A percentile compares a stretch with the other conserved stretches of the same genome.
These are phyloP conservation scores for Nasonovia ribisnigri DNA, from an alignment of 2,888 invertebrate species.

Conservation along the genomic window DNA sequence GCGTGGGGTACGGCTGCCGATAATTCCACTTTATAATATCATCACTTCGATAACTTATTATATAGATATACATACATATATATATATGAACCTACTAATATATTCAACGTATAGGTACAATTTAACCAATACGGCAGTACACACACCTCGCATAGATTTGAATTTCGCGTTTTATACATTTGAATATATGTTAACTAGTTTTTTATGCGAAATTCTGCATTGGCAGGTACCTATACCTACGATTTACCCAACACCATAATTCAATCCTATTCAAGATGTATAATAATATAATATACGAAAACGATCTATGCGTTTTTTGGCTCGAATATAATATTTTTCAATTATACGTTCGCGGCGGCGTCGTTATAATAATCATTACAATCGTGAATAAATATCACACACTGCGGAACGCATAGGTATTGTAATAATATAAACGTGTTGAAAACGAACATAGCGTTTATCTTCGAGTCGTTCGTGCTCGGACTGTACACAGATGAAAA, in stretches of 20 bases:
- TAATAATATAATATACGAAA: no score
- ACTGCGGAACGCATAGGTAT: neutral
- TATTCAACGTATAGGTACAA: neutral
- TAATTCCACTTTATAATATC: constrained; percentile 15
- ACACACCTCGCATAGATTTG: neutral
- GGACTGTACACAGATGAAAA: constrained; percentile 28
- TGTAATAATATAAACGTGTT: neutral
- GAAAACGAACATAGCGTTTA: constrained; percentile 2
- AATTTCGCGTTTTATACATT: neutral
- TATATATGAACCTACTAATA: neutral
- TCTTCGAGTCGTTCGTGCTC: neutral
- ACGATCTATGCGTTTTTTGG: neutral
- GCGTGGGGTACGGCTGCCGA: neutral
- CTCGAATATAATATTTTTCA: neutral
- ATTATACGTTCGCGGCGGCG: neutral
- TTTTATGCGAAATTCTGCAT: neutral
- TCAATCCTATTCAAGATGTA: neutral
- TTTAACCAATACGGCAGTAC: neutral
- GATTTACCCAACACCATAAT: neutral
- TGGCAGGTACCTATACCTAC: neutral
- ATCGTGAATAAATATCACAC: neutral
- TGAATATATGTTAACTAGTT: constrained; percentile 7
- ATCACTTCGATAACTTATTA: neutral
- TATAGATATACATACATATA: no score
- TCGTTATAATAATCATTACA: neutral